These are phyloP conservation scores for Volucella bombylans DNA, from an alignment of 2,888 invertebrate species.

Conservation along the genomic window DNA sequence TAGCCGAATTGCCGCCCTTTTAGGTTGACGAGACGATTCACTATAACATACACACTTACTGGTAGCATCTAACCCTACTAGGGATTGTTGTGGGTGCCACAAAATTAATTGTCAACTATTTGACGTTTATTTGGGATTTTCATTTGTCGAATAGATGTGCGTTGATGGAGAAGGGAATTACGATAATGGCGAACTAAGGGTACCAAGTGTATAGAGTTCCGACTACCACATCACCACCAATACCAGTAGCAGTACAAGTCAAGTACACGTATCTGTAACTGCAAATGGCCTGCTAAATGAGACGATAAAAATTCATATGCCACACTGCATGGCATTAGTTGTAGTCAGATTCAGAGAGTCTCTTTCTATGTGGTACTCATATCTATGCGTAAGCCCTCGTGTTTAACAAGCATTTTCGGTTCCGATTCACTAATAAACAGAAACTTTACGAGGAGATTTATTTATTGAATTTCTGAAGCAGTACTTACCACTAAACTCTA, in stretches of 20 bases:
- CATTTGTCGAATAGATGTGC: conserved; percentile 46
- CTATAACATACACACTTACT: conserved; percentile 8
- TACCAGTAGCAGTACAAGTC: background rate
- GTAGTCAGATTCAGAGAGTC: too few species aligned
- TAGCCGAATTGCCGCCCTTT: conserved; percentile 1
- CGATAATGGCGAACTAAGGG: conserved; percentile 46
- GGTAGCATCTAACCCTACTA: conserved; percentile 4
- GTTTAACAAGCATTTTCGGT: conserved; percentile 63
- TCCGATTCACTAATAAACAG: conserved; percentile 64
- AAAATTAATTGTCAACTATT: conserved; percentile 72
- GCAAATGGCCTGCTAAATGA: conserved; percentile 51
- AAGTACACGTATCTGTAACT: background rate
- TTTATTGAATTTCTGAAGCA: conserved; percentile 62
- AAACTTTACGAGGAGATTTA: conserved; percentile 56
- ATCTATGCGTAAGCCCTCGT: conserved; percentile 61
- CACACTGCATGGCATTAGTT: background rate
- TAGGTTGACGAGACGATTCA: conserved; percentile 18
- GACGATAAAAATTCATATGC: conserved; percentile 70
- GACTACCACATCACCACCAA: background rate
- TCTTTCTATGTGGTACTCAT: background rate
- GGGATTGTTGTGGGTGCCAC: conserved; percentile 15
- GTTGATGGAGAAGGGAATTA: conserved; percentile 49
- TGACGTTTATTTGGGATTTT: conserved; percentile 70
- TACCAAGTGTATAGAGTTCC: too few species aligned
- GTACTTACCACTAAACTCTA: conserved; percentile 37